Evolutionary conservation across 64 coral and sea anemone genomes (phyloP), one percentile per base, ranked within the genome.

Genomic region (Trachythela sp.): DNA sequence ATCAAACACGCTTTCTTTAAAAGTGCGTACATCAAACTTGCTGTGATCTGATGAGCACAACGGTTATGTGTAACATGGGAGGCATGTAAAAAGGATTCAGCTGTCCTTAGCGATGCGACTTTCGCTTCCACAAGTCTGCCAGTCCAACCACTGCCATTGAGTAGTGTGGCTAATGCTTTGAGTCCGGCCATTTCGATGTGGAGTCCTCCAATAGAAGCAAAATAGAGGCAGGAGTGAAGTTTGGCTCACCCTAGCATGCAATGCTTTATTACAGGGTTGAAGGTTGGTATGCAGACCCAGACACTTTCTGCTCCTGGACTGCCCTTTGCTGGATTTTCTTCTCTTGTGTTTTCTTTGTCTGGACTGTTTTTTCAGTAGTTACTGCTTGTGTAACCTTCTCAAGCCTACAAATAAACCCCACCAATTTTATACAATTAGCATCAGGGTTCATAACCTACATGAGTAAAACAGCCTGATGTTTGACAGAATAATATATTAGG

Each of bases 81-180:
- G 56, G 59, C 86, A 88, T 49, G 35, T 31, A 88, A 0, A 88
- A 88, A 88, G 26, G 86, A 88, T 39, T 88, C 86, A 38, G 56
- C 54, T 33, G 56, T 56, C 36, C 86, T 56, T 70, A 56, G 54
- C 24, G 86, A 70, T 37, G 56, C 86, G 70, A 88, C 56, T 35
- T 88, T 88, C 33, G 86, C 59, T 38, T 88, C 18, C 37, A 39
- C 56, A 10, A 88, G 86, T 37, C 35, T 56, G 34, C 48, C 56
- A 36, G 86, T 88, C 86, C 86, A 88, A n/a, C 86, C 86, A 88
- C 86, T 88, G 32, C 49, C 59, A 20, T 70, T 27, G 33, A 88
- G 36, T 29, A 67, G 36, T 22, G 2, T 35, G 33, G 15, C 68
- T 0, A 72, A 72, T 72, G 33, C 68, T 35, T 72, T 72, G 29